These are phyloP conservation scores for Aspidapion aeneum DNA, from an alignment of 2,888 invertebrate genomes.

Conservation along the genomic window DNA sequence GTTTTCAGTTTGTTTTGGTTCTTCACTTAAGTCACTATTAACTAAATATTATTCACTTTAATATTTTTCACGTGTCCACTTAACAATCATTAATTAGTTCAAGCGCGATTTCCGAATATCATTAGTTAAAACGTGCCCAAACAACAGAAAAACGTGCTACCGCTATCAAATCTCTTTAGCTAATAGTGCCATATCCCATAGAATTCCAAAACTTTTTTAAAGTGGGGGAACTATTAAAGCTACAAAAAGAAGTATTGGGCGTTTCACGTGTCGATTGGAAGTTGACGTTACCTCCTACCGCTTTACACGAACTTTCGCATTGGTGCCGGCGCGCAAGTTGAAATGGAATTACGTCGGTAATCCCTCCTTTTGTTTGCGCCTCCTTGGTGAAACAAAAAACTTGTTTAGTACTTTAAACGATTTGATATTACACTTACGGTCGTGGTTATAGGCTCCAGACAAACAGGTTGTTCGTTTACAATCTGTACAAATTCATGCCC, in stretches of 20 bases:
- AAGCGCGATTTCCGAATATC: neutral
- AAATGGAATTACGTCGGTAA: constrained; percentile 40
- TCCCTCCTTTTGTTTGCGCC: constrained; percentile 41
- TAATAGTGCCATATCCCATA: constrained; percentile 34
- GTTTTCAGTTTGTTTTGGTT: too few species aligned
- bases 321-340: constrained; percentile 34
- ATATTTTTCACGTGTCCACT: neutral
- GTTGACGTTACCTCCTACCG: constrained; percentile 23
- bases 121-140: neutral
- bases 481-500: constrained; percentile 31
- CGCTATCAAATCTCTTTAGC: constrained; percentile 44
- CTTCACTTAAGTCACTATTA: neutral
- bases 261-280: constrained; percentile 32
- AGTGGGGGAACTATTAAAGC: constrained; percentile 35
- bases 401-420: constrained; percentile 39
- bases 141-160: constrained; percentile 34
- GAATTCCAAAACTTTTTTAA: constrained; percentile 5
- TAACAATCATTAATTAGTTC: neutral
- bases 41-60: neutral
- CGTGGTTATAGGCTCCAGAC: constrained; percentile 39
- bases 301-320: constrained; percentile 30
- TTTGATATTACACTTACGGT: constrained; percentile 43
- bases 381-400: constrained; percentile 36
- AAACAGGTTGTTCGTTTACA: constrained; percentile 40
- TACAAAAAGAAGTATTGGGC: constrained; percentile 30